Percentiles rank a stretch among this genome's conserved stretches.
Conservation (phyloP, 1,140 invertebrate genomes). For the Ceratosolen fusciceps region DNA sequence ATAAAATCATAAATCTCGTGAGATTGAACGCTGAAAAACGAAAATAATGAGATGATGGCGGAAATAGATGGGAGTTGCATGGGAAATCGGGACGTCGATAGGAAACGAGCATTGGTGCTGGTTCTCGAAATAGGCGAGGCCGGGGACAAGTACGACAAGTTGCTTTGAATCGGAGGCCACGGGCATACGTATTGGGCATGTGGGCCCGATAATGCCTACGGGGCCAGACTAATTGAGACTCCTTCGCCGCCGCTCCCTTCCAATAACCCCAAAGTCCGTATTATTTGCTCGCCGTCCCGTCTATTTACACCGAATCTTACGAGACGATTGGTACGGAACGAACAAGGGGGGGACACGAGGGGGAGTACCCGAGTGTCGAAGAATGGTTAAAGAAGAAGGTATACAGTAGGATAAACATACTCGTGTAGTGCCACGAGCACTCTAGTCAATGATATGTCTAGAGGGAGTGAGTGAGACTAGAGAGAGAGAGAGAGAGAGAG, state of each 20-base stretch:
- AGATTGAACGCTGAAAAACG: background rate
- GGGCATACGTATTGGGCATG: too few relatives aligned
- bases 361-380: too few relatives aligned
- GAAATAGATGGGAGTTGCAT: conserved; percentile 34
- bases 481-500: background rate
- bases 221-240: background rate
- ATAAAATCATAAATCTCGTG: conserved; percentile 29
- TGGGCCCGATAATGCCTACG: conserved; percentile 55
- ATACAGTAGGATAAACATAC: background rate
- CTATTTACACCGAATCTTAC: too few relatives aligned
- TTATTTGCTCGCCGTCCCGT: too few relatives aligned
- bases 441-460: background rate
- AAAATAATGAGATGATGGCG: background rate
- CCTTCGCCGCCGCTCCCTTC: too few relatives aligned
- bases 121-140: conserved; percentile 57
- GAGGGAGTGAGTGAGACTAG: background rate
- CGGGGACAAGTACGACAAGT: too few relatives aligned
- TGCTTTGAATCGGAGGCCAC: background rate
- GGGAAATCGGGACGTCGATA: conserved; percentile 30
- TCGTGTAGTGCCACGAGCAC: too few relatives aligned
- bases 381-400: conserved; percentile 48
- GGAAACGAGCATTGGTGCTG: background rate
- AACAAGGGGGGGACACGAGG: too few relatives aligned
- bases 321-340: too few relatives aligned
- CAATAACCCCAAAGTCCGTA: too few relatives aligned